Base-by-base conservation (phyloP, 2,888 invertebrate genomes). In the Scaeva pyrastri region DNA sequence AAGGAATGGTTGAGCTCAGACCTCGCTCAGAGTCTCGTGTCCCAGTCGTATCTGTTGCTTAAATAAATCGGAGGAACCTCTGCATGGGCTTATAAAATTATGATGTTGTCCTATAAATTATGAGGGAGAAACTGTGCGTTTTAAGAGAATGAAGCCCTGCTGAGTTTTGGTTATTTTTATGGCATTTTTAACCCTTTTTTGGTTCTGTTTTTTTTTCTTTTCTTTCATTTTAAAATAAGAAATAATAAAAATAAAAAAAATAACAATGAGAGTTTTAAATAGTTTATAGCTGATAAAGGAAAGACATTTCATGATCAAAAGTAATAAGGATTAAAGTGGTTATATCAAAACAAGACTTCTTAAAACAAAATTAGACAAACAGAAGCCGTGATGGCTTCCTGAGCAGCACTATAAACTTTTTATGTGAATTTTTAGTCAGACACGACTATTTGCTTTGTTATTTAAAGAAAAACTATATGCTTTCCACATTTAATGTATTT, bases 341-440 rank as follows among this genome's bases (percentile, higher is more conserved):
- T 68, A 73, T 41, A 56, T 74, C 68, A 62, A 73, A 79, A 79
- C 73, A 60, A 41, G 26, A 36, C 16, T 68, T 39, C 62, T 41
- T n/a, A 31, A 23, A 74, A 74, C 31, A 64, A 68, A 48, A 36
- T 12, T n/a, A 84, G 45, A 36, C 39, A 80, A 52, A 80, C 80
- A 81, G 84, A 80, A 85, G 84, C 84, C 77, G 23, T 31, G 64
- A 7, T 70, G 80, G 80, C 84, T 85, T 85, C 84, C 64, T 80
- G 75, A 79, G 75, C 58, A 56, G 75, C 45, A 48, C 58, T 60
- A 76, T 75, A 85, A 80, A 72, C 23, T 75, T 71, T 80, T 75
- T 80, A 72, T 72, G 60, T 52, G 39, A 45, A 39, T 66, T 74
- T 64, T 52, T 48, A 68, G 62, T 70, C 43, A 26, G 31, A 31